Conservation (phyloP, 2,888 invertebrate genomes). For the Plebejus anna region DNA sequence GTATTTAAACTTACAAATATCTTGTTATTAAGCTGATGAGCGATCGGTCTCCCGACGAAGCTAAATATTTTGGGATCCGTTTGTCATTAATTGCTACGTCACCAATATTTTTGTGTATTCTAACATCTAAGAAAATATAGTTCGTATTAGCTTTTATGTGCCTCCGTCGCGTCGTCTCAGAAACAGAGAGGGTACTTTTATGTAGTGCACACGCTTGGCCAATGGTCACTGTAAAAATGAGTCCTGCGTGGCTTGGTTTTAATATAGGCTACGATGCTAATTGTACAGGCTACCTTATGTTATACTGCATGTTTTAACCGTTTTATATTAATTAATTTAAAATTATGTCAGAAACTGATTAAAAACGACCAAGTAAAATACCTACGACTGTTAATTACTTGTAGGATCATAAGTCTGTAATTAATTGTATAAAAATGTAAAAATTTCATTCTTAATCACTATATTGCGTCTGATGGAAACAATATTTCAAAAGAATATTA, state of each 20-base stretch:
- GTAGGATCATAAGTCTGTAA: background rate
- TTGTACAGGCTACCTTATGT: too few relatives aligned
- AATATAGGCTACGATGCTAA: too few relatives aligned
- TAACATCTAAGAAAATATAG: constrained; percentile 6
- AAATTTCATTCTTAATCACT: background rate
- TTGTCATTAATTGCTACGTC: constrained; percentile 41
- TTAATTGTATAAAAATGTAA: background rate
- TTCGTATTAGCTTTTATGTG: background rate
- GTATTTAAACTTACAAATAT: constrained; percentile 53
- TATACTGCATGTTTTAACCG: too few relatives aligned
- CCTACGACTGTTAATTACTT: background rate
- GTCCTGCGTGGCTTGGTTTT: too few relatives aligned
- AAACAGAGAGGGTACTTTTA: too few relatives aligned
- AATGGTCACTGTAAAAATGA: too few relatives aligned
- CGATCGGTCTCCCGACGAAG: constrained; percentile 59
- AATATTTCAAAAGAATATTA: background rate
- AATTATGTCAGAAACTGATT: background rate
- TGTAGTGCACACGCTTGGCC: too few relatives aligned
- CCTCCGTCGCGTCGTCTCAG: too few relatives aligned
- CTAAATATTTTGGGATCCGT: constrained; percentile 38
- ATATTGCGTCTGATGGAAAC: background rate
- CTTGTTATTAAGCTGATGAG: constrained; percentile 56
- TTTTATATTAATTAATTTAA: background rate
- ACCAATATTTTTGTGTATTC: constrained; percentile 31
- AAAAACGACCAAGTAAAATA: background rate